Evolutionary conservation across 1,140 invertebrate genomes (phyloP).

Genomic region (Rhopalosiphum padi): DNA sequence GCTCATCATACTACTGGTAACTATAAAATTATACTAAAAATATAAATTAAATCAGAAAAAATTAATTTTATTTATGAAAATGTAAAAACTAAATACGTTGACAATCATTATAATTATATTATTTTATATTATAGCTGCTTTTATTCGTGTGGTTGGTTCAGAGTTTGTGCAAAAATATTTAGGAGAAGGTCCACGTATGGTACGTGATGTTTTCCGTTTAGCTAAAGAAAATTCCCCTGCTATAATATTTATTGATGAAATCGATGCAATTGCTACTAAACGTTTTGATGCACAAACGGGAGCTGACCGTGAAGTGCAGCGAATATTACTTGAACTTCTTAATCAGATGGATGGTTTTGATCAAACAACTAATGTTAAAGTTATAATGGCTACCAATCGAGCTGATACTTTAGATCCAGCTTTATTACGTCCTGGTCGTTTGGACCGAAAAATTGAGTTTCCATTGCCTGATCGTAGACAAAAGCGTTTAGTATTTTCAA

Average conservation of each 20-base stretch:
- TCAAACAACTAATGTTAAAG: slow-evolving; percentile 99
- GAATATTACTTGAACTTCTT: slow-evolving; percentile 94
- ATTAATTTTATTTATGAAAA: neutral
- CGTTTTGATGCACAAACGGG: slow-evolving; percentile 99
- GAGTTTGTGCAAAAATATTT: slow-evolving; percentile 99
- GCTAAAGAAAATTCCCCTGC: slow-evolving; percentile 99
- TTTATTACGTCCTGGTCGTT: slow-evolving; percentile 91
- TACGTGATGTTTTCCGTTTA: slow-evolving; percentile 96
- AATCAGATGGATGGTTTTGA: slow-evolving; percentile 99
- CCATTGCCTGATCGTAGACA: slow-evolving; percentile 96
- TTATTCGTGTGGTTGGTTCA: slow-evolving; percentile 98
- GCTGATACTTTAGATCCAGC: slow-evolving; percentile 99
- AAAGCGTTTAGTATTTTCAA: slow-evolving; percentile 97
- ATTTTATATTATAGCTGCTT: slow-evolving; percentile 76
- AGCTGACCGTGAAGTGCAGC: slow-evolving; percentile 98
- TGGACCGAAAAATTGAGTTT: slow-evolving; percentile 99
- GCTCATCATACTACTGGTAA: slow-evolving; percentile 94
- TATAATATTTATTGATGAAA: slow-evolving; percentile 99
- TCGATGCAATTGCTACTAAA: slow-evolving; percentile 98
- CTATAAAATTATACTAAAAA: neutral
- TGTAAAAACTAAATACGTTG: neutral
- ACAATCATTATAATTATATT: neutral
- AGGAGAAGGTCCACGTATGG: slow-evolving; percentile 99
- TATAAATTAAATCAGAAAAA: neutral
- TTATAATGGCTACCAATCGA: slow-evolving; percentile 99